A percentile compares a stretch with the other conserved stretches of the same genome.
phyloP scores from a whole-genome alignment of 2,888 invertebrate genomes.

The Lamellibrachia satsuma region DNA sequence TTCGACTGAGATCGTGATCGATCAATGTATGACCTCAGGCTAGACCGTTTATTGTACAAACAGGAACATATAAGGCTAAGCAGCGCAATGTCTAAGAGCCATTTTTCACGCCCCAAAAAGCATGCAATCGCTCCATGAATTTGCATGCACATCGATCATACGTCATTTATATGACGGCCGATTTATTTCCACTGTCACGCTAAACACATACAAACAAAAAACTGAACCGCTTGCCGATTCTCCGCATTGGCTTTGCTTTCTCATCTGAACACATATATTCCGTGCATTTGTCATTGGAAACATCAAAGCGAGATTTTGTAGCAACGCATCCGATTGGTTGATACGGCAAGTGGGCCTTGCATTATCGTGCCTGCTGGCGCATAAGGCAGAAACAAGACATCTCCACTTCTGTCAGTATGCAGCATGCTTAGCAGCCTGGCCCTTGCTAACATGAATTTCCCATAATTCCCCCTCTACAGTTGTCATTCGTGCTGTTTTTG shows the following conservation, averaged over 20 bases:
- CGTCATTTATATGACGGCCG: conserved; percentile 10
- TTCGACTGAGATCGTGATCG: background rate
- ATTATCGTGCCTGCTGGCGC: no score
- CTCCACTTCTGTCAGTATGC: no score
- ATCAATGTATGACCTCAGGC: background rate
- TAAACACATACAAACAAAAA: background rate
- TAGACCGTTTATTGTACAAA: background rate
- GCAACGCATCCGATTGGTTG: no score
- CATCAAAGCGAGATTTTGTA: no score
- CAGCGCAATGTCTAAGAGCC: background rate
- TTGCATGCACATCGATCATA: background rate
- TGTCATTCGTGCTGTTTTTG: no score
- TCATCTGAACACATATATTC: background rate
- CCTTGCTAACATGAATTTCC: no score
- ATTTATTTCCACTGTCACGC: background rate
- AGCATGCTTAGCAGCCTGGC: no score
- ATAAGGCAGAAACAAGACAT: no score
- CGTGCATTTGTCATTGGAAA: background rate
- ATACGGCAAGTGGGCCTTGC: no score
- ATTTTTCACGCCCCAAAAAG: background rate
- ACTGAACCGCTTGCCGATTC: background rate
- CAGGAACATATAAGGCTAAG: background rate
- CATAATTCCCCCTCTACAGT: no score
- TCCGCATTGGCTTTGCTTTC: background rate
- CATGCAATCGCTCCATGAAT: background rate